phyloP scores from a whole-genome alignment of 2,113 vertebrate species.

The Pachyramphus minor region DNA sequence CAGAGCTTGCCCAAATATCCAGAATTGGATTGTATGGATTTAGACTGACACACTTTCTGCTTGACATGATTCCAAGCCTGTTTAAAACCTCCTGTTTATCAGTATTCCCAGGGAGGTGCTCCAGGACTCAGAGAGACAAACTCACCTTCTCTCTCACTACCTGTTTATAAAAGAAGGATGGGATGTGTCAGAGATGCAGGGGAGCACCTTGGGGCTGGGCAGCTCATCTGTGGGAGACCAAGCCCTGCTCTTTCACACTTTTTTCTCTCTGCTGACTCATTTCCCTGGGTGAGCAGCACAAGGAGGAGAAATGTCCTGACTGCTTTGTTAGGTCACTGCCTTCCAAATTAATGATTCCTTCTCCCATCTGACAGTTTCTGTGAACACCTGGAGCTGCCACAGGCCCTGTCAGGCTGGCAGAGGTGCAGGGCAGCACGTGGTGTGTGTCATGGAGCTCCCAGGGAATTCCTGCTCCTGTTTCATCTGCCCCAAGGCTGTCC shows the following conservation, averaged over 20 bases:
- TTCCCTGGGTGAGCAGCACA: background rate
- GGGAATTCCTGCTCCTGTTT: background rate
- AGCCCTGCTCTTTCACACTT: background rate
- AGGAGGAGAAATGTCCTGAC: background rate
- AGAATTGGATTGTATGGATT: background rate
- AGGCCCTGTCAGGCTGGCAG: background rate
- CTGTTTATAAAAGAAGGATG: background rate
- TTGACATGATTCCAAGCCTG: background rate
- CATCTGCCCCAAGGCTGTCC: background rate
- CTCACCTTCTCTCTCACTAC: background rate
- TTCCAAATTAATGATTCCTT: background rate
- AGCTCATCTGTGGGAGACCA: background rate
- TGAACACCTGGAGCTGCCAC: background rate
- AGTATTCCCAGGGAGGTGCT: background rate
- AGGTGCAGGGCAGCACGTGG: background rate
- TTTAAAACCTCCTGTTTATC: too few relatives aligned
- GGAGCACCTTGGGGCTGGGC: background rate
- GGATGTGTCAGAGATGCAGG: background rate
- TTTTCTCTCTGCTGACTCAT: background rate
- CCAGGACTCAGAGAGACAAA: background rate
- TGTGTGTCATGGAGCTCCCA: accelerated
- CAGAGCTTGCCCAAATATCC: background rate
- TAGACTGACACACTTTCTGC: background rate
- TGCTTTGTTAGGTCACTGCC: background rate
- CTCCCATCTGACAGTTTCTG: background rate